Conservation (phyloP, 2,113 vertebrate genomes). For the Chaetorhynchus papuensis region DNA sequence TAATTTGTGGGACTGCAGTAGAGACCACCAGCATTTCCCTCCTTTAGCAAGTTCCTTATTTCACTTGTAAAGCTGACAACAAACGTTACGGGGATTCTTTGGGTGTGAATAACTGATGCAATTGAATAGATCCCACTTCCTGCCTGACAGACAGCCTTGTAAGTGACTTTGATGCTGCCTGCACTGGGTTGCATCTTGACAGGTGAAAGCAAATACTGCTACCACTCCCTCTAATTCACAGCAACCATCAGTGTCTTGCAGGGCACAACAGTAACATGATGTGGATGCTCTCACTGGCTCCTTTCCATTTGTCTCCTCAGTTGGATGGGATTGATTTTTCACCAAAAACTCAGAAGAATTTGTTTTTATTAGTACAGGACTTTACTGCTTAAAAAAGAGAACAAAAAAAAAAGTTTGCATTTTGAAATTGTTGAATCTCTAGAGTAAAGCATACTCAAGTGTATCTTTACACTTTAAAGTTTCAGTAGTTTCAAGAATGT, state of each 20-base stretch:
- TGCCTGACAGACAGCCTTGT: background rate
- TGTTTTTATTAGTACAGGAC: background rate
- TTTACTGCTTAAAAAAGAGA: background rate
- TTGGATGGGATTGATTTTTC: background rate
- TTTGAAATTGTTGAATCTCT: background rate
- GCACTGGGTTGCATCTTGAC: background rate
- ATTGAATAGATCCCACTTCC: background rate
- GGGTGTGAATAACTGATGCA: background rate
- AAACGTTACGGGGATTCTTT: background rate
- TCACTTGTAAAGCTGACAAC: background rate
- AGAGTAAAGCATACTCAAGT: background rate
- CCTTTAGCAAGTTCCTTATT: background rate
- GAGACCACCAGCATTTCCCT: background rate
- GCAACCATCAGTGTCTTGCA: background rate
- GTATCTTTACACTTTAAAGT: background rate
- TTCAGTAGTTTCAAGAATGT: background rate
- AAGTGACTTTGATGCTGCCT: background rate
- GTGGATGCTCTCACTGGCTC: background rate
- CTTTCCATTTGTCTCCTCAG: background rate
- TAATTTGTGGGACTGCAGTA: background rate
- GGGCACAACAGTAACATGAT: background rate
- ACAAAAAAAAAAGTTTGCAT: background rate
- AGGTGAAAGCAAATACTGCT: background rate
- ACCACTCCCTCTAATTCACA: background rate
- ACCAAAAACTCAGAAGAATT: background rate